Conservation (phyloP, 2,888 invertebrate species). For the Argyresthia goedartella region DNA sequence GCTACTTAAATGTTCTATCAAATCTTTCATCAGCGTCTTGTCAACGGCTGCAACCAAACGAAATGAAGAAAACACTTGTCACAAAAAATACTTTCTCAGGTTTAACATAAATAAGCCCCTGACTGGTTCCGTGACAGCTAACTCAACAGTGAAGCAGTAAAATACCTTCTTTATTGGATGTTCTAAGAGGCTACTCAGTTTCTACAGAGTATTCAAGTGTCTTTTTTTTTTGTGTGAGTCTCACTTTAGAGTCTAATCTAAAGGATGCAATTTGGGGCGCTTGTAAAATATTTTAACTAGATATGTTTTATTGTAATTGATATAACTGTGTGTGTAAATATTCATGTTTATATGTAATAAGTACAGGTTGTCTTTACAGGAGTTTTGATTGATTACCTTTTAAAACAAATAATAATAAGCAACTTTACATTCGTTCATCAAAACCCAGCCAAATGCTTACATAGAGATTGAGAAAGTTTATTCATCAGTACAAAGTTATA, state of each 20-base stretch:
- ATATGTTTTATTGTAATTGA: too few species aligned
- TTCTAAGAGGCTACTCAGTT: constrained; percentile 12
- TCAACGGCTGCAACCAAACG: background rate
- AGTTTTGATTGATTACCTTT: too few species aligned
- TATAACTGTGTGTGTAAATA: too few species aligned
- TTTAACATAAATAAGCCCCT: constrained; percentile 42
- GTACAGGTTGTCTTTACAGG: too few species aligned
- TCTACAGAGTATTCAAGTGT: constrained; percentile 22
- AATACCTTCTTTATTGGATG: constrained; percentile 55
- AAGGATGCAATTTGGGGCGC: constrained; percentile 18
- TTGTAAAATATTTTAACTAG: background rate
- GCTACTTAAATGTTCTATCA: too few species aligned
- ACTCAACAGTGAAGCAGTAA: constrained; percentile 53
- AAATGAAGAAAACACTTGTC: background rate
- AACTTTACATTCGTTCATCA: too few species aligned
- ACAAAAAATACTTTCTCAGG: background rate
- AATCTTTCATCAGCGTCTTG: background rate
- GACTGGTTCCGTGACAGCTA: constrained; percentile 28
- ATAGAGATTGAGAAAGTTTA: too few species aligned
- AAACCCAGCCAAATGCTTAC: too few species aligned
- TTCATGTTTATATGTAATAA: too few species aligned
- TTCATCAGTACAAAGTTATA: too few species aligned
- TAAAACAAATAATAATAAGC: too few species aligned
- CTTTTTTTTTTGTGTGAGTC: constrained; percentile 21
- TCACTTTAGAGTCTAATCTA: too few species aligned